phyloP scores from a whole-genome alignment of 1,140 invertebrate species.

The Drosophila kurseongensis region DNA sequence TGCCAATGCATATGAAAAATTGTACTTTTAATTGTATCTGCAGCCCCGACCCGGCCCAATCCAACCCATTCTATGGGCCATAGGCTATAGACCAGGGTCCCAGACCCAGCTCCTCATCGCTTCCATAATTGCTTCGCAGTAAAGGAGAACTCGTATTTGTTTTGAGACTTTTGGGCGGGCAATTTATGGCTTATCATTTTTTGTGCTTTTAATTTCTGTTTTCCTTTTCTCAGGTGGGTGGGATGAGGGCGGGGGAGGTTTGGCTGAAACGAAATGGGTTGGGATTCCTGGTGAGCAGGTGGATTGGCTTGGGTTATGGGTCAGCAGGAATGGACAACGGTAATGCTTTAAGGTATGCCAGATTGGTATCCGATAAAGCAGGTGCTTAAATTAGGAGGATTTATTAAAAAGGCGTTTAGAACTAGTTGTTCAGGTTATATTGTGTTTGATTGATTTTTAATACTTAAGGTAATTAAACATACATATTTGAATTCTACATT shows the following conservation, averaged over 20 bases:
- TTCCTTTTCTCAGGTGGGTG: slow-evolving; percentile 36
- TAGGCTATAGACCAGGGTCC: neutral
- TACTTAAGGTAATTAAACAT: neutral
- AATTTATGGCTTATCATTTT: slow-evolving; percentile 71
- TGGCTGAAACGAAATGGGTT: neutral
- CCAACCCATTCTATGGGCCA: slow-evolving; percentile 2
- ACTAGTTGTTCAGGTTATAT: neutral
- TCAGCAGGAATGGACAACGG: slow-evolving; percentile 23
- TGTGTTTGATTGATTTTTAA: neutral
- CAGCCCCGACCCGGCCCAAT: slow-evolving; percentile 6
- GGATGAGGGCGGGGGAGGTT: slow-evolving; percentile 6
- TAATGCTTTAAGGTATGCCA: neutral
- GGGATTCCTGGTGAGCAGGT: slow-evolving; percentile 23
- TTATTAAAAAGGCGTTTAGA: neutral
- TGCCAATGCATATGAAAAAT: slow-evolving; percentile 62
- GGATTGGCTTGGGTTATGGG: slow-evolving; percentile 37
- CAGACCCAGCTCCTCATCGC: slow-evolving; percentile 33
- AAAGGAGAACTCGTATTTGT: slow-evolving; percentile 56
- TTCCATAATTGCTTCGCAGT: slow-evolving; percentile 60
- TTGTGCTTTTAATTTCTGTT: slow-evolving; percentile 50
- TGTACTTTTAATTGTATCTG: slow-evolving; percentile 68
- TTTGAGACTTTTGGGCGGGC: slow-evolving; percentile 47
- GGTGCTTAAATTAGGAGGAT: neutral
- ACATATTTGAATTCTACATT: too few species aligned
- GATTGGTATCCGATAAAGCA: neutral